These are phyloP conservation scores for Capra hircus DNA, from an alignment of 2,113 vertebrate species.

Conservation along the genomic window DNA sequence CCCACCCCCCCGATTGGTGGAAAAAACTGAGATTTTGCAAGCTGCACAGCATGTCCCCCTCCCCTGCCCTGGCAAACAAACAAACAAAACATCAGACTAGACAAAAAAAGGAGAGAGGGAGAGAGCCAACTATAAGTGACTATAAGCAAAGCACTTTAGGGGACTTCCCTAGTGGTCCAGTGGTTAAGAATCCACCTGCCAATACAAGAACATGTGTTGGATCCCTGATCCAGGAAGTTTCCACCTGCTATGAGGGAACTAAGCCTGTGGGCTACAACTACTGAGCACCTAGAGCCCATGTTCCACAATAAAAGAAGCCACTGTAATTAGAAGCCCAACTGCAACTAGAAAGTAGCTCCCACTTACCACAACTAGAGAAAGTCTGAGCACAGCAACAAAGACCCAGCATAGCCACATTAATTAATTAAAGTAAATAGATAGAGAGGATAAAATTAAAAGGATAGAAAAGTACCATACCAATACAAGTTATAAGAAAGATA, in stretches of 20 bases:
- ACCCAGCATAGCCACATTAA: background rate
- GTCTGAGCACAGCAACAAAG: no score
- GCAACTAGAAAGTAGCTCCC: no score
- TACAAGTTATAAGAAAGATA: background rate
- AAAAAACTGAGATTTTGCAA: background rate
- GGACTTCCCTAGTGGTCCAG: background rate
- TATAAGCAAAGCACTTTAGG: background rate
- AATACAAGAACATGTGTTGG: background rate
- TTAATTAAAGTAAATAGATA: background rate
- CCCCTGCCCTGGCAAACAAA: background rate
- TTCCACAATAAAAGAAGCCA: no score
- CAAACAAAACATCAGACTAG: background rate
- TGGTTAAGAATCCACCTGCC: background rate
- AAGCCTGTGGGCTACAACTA: background rate
- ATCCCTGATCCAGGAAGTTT: background rate
- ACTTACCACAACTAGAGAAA: no score
- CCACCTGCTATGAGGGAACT: background rate
- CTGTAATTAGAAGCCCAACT: no score
- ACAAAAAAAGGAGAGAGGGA: background rate
- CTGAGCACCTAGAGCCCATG: no score
- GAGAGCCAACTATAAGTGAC: background rate
- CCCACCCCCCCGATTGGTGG: background rate
- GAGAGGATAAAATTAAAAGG: background rate
- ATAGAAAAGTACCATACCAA: background rate
- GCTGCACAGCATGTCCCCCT: background rate